Conservation (phyloP, 2,113 vertebrate genomes). For the Danio rerio region GRCz12tu NC_133196.1:30243501-30244000, state of each 20-base stretch:
- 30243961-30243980: conserved; percentile 65
- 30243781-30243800: conserved; percentile 66
- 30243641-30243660: conserved; percentile 58
- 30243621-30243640: conserved; percentile 67
- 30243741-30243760: conserved; percentile 60
- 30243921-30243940: conserved; percentile 64
- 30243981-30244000: conserved; percentile 72
- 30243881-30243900: conserved; percentile 68
- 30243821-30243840: conserved; percentile 61
- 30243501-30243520: conserved; percentile 70
- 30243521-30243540: conserved; percentile 66
- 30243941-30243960: conserved; percentile 50
- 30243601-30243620: conserved; percentile 56
- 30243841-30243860: conserved; percentile 64
- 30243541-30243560: conserved; percentile 61
- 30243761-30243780: conserved; percentile 51
- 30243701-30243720: conserved; percentile 75
- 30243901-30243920: conserved; percentile 73
- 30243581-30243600: conserved; percentile 74
- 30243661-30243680: conserved; percentile 59
- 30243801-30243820: conserved; percentile 74
- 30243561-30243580: conserved; percentile 64
- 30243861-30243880: conserved; percentile 60
- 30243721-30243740: conserved; percentile 67
- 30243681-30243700: conserved; percentile 64